Conservation (phyloP, 2,888 invertebrate species). For the Amblyjoppa fuscipennis region DNA sequence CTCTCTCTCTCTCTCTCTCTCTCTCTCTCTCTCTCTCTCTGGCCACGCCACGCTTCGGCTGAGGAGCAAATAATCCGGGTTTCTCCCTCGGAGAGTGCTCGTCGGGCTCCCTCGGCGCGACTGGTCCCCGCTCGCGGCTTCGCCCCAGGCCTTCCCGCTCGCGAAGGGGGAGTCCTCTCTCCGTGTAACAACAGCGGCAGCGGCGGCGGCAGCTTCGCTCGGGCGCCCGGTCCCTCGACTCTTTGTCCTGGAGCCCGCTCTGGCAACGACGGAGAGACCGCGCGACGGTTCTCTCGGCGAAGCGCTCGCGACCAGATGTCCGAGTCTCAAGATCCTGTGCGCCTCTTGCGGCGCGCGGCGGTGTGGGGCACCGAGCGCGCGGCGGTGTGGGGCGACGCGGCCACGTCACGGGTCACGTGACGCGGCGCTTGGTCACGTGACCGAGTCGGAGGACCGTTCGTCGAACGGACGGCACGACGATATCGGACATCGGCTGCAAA, state of each 20-base stretch:
- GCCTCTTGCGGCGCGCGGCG: conserved; percentile 12
- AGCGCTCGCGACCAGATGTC: conserved; percentile 73
- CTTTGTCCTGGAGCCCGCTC: conserved; percentile 70
- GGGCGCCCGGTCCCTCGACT: conserved; percentile 43
- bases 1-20: conserved; percentile 1
- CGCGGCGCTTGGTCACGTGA: too few relatives aligned
- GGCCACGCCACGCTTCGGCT: conserved; percentile 35
- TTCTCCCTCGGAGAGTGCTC: conserved; percentile 60
- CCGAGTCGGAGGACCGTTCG: too few relatives aligned
- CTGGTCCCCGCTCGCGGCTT: conserved; percentile 51
- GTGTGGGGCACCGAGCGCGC: too few relatives aligned
- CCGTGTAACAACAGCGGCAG: conserved; percentile 12
- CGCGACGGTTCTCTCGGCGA: conserved; percentile 69
- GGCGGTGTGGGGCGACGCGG: too few relatives aligned
- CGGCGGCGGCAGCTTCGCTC: neutral
- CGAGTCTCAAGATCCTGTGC: conserved; percentile 68
- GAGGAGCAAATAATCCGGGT: conserved; percentile 66
- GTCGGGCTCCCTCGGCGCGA: conserved; percentile 52
- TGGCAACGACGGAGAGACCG: conserved; percentile 9
- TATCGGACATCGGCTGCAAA: too few relatives aligned
- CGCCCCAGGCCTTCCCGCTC: conserved; percentile 49
- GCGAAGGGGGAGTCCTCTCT: conserved; percentile 40
- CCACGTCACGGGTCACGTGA: too few relatives aligned
- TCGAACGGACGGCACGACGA: too few relatives aligned
- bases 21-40: conserved; percentile 15